Conservation (phyloP, 2,888 invertebrate species). For the Resseliella maxima region DNA sequence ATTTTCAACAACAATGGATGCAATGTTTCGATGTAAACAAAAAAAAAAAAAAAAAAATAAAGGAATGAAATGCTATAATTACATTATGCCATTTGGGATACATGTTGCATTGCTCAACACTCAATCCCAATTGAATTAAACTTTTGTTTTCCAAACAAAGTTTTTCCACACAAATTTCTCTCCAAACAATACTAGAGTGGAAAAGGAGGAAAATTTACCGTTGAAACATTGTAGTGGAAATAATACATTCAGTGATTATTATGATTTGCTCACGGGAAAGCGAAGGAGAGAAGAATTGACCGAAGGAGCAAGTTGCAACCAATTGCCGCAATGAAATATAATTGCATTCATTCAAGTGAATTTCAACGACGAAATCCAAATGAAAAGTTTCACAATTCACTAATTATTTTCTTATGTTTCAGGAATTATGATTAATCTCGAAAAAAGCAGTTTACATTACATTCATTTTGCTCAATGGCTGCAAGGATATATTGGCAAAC, state of each 20-base stretch:
- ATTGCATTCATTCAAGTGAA: not conserved
- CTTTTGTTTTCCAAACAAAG: conserved; percentile 12
- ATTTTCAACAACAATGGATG: not conserved
- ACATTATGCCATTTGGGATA: not conserved
- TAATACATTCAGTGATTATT: not conserved
- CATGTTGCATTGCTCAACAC: not conserved
- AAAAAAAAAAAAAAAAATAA: not conserved
- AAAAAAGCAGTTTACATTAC: not conserved
- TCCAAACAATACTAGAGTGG: not conserved
- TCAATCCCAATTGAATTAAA: conserved; percentile 34
- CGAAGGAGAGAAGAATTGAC: no score
- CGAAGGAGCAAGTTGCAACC: not conserved
- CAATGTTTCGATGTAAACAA: not conserved
- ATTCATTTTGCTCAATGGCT: not conserved
- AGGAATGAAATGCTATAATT: not conserved
- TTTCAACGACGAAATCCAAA: not conserved
- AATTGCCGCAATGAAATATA: not conserved
- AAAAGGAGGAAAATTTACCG: not conserved
- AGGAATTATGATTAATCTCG: conserved; percentile 27
- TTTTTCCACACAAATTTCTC: not conserved
- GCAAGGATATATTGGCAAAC: not conserved
- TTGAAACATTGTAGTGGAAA: not conserved
- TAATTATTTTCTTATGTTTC: conserved; percentile 43
- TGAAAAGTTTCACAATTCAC: not conserved
- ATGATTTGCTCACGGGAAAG: not conserved